Base-by-base conservation (phyloP, 2,113 vertebrate species). In the Sinocyclocheilus grahami region DNA sequence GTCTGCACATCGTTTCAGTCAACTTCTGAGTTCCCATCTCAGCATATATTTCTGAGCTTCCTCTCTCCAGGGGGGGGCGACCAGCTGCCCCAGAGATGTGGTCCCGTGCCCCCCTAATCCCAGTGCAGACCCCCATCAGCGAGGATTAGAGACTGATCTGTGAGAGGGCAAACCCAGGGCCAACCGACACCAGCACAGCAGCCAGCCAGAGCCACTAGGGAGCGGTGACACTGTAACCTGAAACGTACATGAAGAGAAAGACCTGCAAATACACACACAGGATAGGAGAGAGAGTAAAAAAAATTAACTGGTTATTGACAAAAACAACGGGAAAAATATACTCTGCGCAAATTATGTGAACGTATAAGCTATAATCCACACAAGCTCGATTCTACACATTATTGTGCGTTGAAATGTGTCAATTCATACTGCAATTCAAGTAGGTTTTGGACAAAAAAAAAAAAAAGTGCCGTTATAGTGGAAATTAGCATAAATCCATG, bases 61-160 rank as follows among this genome's bases (percentile, higher is more conserved):
- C 55, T 14, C 42, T 85, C 27, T 63, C 78, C 72, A 6, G 39
- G 53, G 72, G 72, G 46, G 81, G 78, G 33, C 13, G 51, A 8
- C 53, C 72, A 9, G 51, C 48, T 22, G 62, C 83, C 83, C 78
- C 71, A 67, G 86, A 83, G 83, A 83, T 39, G 37, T 83, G 65
- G 79, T 85, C 83, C 83, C 20, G 10, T 83, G 86, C 74, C 74
- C 55, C 85, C 2, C 48, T 85, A 87, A 89, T 89, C 88, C 74
- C 60, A 69, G 63, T 48, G 74, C 24, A 51, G 60, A 89, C 83
- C 83, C 80, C 53, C 78, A 85, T 87, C 86, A 55, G 71, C 53
- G 46, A 39, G 88, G 88, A 83, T 89, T 89, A 89, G 78, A 87
- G 79, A 85, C 53, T 85, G 86, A 89, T 87, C 83, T 78, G 67